Evolutionary conservation across 2,113 vertebrate genomes (phyloP).

Genomic region (Sakesphorus luctuosus): DNA sequence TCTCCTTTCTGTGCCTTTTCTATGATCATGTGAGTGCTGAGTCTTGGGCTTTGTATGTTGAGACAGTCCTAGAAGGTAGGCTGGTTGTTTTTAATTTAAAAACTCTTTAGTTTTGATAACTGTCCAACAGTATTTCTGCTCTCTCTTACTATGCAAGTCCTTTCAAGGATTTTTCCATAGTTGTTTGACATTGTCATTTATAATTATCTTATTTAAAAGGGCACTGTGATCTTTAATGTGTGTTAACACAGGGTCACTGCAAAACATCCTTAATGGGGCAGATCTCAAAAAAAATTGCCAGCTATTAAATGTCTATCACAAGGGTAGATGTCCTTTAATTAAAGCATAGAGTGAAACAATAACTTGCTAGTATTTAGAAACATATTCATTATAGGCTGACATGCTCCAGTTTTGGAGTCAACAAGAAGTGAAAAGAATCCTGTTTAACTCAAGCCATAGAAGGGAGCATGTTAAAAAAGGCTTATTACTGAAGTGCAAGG

Average conservation of each 20-base stretch:
- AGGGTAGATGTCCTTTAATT: not conserved
- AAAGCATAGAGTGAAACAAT: not conserved
- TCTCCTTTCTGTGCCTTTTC: not conserved
- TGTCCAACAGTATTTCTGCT: not conserved
- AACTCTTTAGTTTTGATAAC: not conserved
- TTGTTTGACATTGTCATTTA: not conserved
- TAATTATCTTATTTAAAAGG: not conserved
- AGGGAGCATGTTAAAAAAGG: not conserved
- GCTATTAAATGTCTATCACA: not conserved
- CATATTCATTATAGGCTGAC: too few relatives aligned
- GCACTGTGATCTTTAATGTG: not conserved
- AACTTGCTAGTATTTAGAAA: not conserved
- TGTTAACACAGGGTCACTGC: not conserved
- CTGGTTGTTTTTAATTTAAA: not conserved
- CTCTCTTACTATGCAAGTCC: not conserved
- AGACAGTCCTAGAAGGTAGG: not conserved
- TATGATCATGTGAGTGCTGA: not conserved
- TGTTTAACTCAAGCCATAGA: too few relatives aligned
- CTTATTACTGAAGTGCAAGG: not conserved
- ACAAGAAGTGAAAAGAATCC: too few relatives aligned
- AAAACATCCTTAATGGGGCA: not conserved
- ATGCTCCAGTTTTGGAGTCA: too few relatives aligned
- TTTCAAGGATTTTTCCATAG: not conserved
- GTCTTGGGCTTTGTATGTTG: not conserved
- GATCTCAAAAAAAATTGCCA: not conserved